phyloP scores from a whole-genome alignment of 2,113 vertebrate species.

The Notothenia rossii region DNA sequence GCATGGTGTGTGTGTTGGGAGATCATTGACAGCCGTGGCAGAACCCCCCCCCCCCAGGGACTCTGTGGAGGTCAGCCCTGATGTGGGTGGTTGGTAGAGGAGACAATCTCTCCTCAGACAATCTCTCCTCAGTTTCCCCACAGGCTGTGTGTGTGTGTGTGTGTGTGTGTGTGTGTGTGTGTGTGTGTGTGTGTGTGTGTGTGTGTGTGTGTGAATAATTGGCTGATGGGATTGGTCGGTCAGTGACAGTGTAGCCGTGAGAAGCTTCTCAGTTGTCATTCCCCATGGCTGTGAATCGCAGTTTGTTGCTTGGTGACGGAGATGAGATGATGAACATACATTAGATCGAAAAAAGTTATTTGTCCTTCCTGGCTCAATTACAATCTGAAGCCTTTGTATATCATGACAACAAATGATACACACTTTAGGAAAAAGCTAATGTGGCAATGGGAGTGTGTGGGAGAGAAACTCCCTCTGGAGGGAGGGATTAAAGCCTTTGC shows the following conservation, averaged over 20 bases:
- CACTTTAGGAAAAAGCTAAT: no score
- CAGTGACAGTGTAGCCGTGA: slow-evolving; percentile 18
- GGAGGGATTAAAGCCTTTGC: no score
- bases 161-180: slow-evolving; percentile 14
- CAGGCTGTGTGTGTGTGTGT: slow-evolving; percentile 34
- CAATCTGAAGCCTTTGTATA: neutral
- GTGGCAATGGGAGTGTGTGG: no score
- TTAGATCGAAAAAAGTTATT: slow-evolving; percentile 4
- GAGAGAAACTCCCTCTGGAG: no score
- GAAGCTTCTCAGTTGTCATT: slow-evolving; percentile 20
- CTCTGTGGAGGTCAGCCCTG: slow-evolving; percentile 60
- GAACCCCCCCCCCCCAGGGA: slow-evolving; percentile 35
- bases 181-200: slow-evolving; percentile 23
- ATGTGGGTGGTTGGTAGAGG: slow-evolving; percentile 57
- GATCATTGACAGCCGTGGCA: slow-evolving; percentile 66
- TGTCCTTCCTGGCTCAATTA: neutral
- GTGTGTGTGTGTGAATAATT: slow-evolving; percentile 21
- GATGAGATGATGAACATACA: slow-evolving; percentile 28
- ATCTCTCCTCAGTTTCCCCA: slow-evolving; percentile 46
- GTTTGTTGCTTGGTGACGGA: slow-evolving; percentile 15
- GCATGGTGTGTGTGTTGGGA: slow-evolving; percentile 35
- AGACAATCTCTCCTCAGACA: no score
- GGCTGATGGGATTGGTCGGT: slow-evolving; percentile 46
- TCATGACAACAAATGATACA: neutral
- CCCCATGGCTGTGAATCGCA: slow-evolving; percentile 32